Evolutionary conservation across 1,140 invertebrate genomes (phyloP).

Genomic region (Berghia stephanieae): DNA sequence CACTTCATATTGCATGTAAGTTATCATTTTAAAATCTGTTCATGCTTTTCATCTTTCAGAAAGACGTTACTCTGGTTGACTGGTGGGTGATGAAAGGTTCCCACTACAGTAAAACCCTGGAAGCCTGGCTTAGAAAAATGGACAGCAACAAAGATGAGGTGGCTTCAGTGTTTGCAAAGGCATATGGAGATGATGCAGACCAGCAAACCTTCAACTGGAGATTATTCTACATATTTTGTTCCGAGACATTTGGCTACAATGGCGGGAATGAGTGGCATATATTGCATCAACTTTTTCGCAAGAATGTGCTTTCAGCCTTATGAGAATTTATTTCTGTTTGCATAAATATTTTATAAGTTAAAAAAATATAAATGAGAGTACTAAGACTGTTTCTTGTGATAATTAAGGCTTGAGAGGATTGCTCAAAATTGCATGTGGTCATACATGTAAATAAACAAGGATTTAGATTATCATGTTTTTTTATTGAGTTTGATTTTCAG

Average conservation of each 20-base stretch:
- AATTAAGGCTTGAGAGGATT: too few species aligned
- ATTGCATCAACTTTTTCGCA: conserved; percentile 52
- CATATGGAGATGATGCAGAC: conserved; percentile 49
- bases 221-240: conserved; percentile 61
- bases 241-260: conserved; percentile 57
- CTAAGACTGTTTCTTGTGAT: too few species aligned
- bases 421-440: too few species aligned
- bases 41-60: too few species aligned
- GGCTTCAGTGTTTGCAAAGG: conserved; percentile 40
- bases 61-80: conserved; percentile 45
- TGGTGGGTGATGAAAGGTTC: conserved; percentile 56
- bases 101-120: conserved; percentile 55
- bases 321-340: too few species aligned
- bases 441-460: too few species aligned
- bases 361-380: too few species aligned
- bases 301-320: conserved; percentile 43
- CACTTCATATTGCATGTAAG: too few species aligned
- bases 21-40: too few species aligned
- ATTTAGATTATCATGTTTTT: too few species aligned
- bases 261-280: conserved; percentile 59
- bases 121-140: conserved; percentile 51
- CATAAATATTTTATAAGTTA: too few species aligned
- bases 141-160: conserved; percentile 49
- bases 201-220: conserved; percentile 59
- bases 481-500: too few species aligned